Conservation (phyloP, 2,113 vertebrate genomes). For the Larimichthys crocea region DNA sequence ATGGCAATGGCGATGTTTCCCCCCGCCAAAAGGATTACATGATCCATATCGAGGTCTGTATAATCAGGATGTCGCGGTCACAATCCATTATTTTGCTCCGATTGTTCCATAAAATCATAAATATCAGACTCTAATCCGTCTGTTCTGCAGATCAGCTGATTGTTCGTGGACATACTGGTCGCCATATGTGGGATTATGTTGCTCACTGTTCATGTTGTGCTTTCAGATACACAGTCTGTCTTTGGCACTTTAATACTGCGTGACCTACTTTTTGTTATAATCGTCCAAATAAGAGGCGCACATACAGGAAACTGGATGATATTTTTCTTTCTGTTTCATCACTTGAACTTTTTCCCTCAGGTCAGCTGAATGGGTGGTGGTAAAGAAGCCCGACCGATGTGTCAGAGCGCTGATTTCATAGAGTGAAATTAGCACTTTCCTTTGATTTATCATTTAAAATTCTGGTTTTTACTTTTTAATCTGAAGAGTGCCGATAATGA, state of each 20-base stretch:
- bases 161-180: conserved; percentile 20
- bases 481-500: neutral
- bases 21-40: neutral
- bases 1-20: too few relatives aligned
- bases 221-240: conserved; percentile 2
- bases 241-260: conserved; percentile 4
- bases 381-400: conserved; percentile 23
- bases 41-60: neutral
- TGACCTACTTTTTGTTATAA: conserved; percentile 22
- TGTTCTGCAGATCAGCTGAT: conserved; percentile 32
- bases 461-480: neutral
- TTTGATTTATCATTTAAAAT: conserved; percentile 13
- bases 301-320: neutral
- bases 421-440: neutral
- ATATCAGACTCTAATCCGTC: conserved; percentile 18
- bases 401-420: conserved; percentile 23
- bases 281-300: neutral
- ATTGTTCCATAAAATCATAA: conserved; percentile 22
- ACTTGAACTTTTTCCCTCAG: conserved; percentile 39
- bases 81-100: conserved; percentile 1
- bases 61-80: neutral
- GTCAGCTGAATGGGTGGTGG: conserved; percentile 57
- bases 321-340: conserved; percentile 20
- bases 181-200: conserved; percentile 42
- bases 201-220: neutral